These are phyloP conservation scores for Conistra vaccinii DNA, from an alignment of 2,888 invertebrate genomes.

Conservation along the genomic window DNA sequence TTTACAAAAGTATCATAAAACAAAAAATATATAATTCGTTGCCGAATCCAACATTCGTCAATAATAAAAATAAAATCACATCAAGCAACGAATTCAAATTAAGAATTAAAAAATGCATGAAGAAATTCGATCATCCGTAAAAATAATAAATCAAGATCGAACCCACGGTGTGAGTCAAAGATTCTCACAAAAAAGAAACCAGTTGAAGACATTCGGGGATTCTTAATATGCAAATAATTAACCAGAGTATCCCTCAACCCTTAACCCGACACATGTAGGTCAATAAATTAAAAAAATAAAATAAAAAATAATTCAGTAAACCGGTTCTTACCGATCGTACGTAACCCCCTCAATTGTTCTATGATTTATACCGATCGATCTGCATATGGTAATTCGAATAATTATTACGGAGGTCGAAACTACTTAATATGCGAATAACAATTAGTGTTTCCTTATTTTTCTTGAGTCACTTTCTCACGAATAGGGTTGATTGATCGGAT, in stretches of 20 bases:
- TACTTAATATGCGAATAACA: constrained; percentile 90
- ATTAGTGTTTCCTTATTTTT: constrained; percentile 86
- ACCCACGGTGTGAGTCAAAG: constrained; percentile 67
- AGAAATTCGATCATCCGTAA: constrained; percentile 77
- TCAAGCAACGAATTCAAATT: constrained; percentile 54
- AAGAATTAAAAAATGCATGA: constrained; percentile 63
- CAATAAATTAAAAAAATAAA: constrained; percentile 86
- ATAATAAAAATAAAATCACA: constrained; percentile 44
- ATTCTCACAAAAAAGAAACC: constrained; percentile 81
- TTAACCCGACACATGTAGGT: constrained; percentile 80
- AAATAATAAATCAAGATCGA: constrained; percentile 79
- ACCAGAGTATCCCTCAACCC: constrained; percentile 76
- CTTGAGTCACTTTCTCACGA: constrained; percentile 85
- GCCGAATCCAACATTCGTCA: background rate
- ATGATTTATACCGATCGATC: constrained; percentile 88
- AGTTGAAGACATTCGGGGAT: constrained; percentile 73
- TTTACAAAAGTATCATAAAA: background rate
- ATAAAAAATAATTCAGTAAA: constrained; percentile 77
- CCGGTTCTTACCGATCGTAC: constrained; percentile 76
- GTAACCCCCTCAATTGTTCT: constrained; percentile 86
- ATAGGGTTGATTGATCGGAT: constrained; percentile 84
- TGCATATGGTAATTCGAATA: constrained; percentile 86
- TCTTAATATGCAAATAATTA: constrained; percentile 88
- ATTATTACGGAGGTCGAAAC: constrained; percentile 80
- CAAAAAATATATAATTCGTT: background rate